These are phyloP conservation scores for Rhinopomastus cyanomelas DNA, from an alignment of 2,113 vertebrate genomes.

Conservation along the genomic window DNA sequence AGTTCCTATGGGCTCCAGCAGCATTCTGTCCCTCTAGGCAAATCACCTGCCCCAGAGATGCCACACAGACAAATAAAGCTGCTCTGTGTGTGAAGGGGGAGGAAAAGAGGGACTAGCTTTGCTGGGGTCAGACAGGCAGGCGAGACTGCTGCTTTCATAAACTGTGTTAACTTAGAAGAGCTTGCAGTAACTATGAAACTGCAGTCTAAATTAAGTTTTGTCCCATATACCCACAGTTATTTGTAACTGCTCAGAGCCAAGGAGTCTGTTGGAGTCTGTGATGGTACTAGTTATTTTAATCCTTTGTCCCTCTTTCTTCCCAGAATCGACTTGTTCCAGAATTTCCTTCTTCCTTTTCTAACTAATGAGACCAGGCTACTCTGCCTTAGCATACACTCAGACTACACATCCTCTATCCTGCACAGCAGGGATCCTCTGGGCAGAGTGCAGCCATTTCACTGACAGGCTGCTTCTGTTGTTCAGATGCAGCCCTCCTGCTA, in stretches of 20 bases:
- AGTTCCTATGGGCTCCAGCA: background rate
- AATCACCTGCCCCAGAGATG: background rate
- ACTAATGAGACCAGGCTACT: background rate
- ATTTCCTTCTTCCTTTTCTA: background rate
- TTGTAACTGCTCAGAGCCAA: slow-evolving; percentile 8
- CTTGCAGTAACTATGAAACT: slow-evolving; percentile 26
- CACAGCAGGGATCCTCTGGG: background rate
- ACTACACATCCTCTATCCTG: background rate
- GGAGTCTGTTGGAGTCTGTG: background rate
- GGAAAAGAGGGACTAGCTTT: background rate
- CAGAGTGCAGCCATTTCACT: background rate
- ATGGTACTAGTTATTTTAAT: slow-evolving; percentile 11
- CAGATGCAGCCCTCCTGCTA: background rate
- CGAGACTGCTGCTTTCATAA: background rate
- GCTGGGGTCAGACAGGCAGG: background rate
- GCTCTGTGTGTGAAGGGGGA: background rate
- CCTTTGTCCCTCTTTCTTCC: background rate
- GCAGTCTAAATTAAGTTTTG: slow-evolving; percentile 38
- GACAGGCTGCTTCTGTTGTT: slow-evolving; percentile 12
- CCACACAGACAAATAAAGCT: background rate
- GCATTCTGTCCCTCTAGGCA: background rate
- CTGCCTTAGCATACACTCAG: background rate
- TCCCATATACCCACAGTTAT: background rate
- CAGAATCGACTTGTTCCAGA: background rate
- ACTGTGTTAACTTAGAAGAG: slow-evolving; percentile 15